Percentiles rank a stretch among this genome's conserved stretches.
These are phyloP conservation scores for Cariama cristata DNA, from an alignment of 2,113 vertebrate genomes.

Conservation along the genomic window DNA sequence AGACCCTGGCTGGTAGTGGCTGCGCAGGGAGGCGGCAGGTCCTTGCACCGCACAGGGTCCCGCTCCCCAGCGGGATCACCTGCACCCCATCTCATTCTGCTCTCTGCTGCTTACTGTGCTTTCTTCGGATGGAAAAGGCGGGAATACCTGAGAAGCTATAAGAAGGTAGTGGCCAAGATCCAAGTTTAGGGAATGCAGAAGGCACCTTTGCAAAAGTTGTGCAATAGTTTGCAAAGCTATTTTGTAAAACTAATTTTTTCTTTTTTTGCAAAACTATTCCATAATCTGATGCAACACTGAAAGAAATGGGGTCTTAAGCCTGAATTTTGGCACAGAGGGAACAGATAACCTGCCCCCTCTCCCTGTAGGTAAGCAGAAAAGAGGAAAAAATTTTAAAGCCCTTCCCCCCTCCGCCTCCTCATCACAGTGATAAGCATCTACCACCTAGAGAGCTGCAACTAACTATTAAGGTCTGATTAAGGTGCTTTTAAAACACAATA, in stretches of 20 bases:
- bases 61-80: rapidly evolving
- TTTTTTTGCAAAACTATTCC: neutral
- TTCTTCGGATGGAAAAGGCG: neutral
- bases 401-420: neutral
- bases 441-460: conserved; percentile 39
- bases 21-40: neutral
- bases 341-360: neutral
- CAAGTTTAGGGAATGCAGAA: neutral
- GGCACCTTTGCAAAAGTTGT: neutral
- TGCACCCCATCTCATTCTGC: neutral
- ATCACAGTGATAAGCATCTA: conserved; percentile 12
- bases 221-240: neutral
- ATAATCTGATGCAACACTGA: neutral
- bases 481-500: conserved; percentile 3
- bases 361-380: neutral
- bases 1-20: rapidly evolving
- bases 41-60: no score
- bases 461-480: conserved; percentile 38
- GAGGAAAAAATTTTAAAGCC: conserved; percentile 65
- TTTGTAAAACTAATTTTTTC: neutral
- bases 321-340: neutral
- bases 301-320: neutral
- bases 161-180: neutral
- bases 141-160: neutral
- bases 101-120: neutral